Evolutionary conservation across 1,140 invertebrate species (phyloP), one percentile per base, ranked within the genome.

Genomic region (Papilio aristodemus): DNA sequence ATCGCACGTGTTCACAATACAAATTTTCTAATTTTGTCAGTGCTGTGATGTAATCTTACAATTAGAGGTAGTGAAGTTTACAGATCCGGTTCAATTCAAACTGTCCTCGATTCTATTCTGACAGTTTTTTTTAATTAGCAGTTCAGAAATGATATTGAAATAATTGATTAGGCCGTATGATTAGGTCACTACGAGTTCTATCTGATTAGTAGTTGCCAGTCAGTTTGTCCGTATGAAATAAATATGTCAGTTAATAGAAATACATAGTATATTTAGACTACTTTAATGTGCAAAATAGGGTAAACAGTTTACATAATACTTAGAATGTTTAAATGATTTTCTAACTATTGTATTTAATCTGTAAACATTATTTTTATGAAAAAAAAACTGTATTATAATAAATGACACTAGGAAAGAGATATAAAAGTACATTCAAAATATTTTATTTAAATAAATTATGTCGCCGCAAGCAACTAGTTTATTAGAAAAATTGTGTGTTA

Each of bases 51-150:
- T 62, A 62, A 62, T 38, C 27, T 22, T 62, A 38, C 27, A 38
- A 62, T 62, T 38, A 62, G 36, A 2, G 59, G 17, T 37, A 62
- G 13, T 37, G 32, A 14, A 14, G 36, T 17, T 62, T 7, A 7
- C 7, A 36, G 59, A 38, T 62, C 59, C 59, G 59, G 59, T 62
- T 62, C 59, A 39, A 14, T 62, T 62, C 13, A 14, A 38, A 17
- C 27, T 38, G 59, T 62, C 14, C 17, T 22, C 46, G 46, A 22
- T 54, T 54, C 46, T 54, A 54, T 17, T 11, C 6, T 54, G 46
- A 22, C 46, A 54, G 22, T 54, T 54, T 54, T 50, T 46, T 46
- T 46, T 46, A 46, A 46, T 46, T 54, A 54, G 10, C 17, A 19
- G 1, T 46, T 19, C 4, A 11, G 19, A 54, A 22, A 54, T 10